Evolutionary conservation across 1,140 invertebrate species (phyloP).

Genomic region (Sarcophaga peregrina): DNA sequence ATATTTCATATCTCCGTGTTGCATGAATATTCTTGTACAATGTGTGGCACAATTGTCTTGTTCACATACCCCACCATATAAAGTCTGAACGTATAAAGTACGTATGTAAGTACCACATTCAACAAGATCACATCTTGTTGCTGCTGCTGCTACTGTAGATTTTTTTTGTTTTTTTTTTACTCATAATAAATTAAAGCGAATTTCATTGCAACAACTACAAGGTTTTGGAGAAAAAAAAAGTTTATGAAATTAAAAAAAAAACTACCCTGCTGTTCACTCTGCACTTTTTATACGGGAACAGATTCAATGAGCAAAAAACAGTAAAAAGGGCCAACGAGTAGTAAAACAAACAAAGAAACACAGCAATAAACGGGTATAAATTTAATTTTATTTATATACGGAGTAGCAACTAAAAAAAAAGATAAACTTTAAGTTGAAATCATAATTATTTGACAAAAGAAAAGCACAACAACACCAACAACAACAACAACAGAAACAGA

Average conservation of each 20-base stretch:
- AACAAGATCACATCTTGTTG: background rate
- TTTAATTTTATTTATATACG: background rate
- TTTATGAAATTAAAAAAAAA: background rate
- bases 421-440: background rate
- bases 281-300: background rate
- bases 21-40: background rate
- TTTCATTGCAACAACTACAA: constrained; percentile 14
- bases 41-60: background rate
- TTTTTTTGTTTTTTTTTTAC: background rate
- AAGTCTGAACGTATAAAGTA: too few species aligned
- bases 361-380: too few species aligned
- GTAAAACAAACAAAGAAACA: too few species aligned
- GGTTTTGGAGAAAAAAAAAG: background rate
- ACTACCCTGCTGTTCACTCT: background rate
- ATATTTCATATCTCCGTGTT: constrained; percentile 10
- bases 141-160: background rate
- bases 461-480: constrained; percentile 5
- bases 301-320: too few species aligned
- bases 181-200: constrained; percentile 3
- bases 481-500: background rate
- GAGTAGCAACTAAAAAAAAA: background rate
- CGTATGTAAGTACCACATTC: background rate
- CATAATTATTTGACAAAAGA: background rate
- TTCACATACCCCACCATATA: background rate
- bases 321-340: too few species aligned